A percentile compares a stretch with the other conserved stretches of the same genome.
These are phyloP conservation scores for Empidonax traillii DNA, from an alignment of 2,113 vertebrate species.

Conservation along the genomic window DNA sequence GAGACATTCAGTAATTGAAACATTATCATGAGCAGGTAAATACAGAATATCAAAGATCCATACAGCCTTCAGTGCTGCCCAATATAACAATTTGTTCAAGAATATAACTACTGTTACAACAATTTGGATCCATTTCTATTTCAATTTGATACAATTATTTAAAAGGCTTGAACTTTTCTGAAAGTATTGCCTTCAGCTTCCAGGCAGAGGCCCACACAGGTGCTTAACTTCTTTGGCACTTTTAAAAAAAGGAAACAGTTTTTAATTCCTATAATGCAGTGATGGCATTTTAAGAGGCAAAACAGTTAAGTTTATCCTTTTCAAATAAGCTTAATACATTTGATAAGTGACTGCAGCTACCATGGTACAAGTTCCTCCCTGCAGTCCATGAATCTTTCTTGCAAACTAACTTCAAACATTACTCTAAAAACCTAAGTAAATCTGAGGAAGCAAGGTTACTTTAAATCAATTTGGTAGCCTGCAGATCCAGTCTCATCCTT, in stretches of 20 bases:
- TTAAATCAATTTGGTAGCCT: background rate
- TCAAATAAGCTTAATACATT: background rate
- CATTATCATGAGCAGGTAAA: background rate
- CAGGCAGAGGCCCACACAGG: background rate
- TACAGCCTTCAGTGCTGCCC: background rate
- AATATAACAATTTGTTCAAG: background rate
- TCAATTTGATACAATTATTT: background rate
- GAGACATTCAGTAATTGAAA: background rate
- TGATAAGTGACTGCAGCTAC: background rate
- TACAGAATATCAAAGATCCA: background rate
- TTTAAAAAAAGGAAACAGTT: background rate
- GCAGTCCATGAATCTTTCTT: background rate
- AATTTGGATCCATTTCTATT: background rate
- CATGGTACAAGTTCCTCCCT: background rate
- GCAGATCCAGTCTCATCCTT: background rate
- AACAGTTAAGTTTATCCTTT: background rate
- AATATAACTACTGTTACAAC: background rate
- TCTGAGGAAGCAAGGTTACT: background rate
- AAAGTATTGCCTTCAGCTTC: constrained; percentile 3
- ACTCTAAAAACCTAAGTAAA: background rate
- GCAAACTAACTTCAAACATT: background rate
- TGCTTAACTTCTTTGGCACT: background rate
- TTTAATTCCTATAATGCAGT: background rate
- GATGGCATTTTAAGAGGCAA: background rate
- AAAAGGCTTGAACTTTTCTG: background rate